Conservation (phyloP, 2,797 vertebrate genomes). For the Sebastes wilsoni region DNA sequence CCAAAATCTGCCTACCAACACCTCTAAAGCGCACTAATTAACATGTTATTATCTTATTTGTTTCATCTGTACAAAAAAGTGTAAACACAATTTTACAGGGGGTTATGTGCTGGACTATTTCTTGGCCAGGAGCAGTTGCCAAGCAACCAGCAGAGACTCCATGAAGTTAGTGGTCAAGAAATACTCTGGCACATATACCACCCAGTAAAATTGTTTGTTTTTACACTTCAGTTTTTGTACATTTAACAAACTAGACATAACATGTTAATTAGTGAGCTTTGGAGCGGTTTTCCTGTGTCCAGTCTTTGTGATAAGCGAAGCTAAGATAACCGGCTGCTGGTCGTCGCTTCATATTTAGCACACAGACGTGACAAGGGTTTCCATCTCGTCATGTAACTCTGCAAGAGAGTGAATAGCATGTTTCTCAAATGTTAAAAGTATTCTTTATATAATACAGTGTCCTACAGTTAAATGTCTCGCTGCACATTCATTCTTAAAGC, state of each 20-base stretch:
- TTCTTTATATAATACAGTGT: not conserved
- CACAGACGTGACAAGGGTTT: not conserved
- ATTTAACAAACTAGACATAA: not conserved
- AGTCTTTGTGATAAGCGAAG: not conserved
- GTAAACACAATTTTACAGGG: not conserved
- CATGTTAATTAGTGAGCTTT: not conserved
- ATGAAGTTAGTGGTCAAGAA: not conserved
- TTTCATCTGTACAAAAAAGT: no score
- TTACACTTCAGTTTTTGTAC: not conserved
- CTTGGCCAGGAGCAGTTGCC: not conserved
- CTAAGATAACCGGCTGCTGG: not conserved
- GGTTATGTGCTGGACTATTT: not conserved
- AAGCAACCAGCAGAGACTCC: not conserved
- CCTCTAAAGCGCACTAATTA: not conserved
- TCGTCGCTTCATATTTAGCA: not conserved
- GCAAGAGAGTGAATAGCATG: not conserved
- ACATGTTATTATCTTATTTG: no score
- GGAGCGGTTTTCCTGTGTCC: not conserved
- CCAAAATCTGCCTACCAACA: not conserved
- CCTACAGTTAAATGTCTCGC: not conserved
- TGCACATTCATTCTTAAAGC: not conserved
- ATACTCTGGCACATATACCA: not conserved
- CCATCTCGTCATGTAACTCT: not conserved
- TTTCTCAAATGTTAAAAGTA: not conserved
- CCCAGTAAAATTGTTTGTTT: not conserved